Conservation (phyloP, 1,140 invertebrate genomes). For the Drosophila punjabiensis region DNA sequence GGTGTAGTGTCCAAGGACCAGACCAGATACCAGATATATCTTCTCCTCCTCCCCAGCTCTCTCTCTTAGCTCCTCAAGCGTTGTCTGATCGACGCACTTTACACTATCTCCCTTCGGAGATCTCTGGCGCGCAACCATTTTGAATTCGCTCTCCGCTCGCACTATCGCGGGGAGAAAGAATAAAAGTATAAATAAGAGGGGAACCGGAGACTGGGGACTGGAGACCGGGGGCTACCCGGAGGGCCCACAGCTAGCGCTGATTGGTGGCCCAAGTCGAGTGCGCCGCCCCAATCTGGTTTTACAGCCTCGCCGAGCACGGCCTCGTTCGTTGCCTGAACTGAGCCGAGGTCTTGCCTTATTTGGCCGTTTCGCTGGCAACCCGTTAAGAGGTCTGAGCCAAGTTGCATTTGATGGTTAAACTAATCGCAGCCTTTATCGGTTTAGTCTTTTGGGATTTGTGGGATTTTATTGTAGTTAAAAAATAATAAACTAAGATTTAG, state of each 20-base stretch:
- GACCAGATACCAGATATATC: conserved; percentile 32
- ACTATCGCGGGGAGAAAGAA: conserved; percentile 23
- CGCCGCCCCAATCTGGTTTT: conserved; percentile 81
- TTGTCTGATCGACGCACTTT: conserved; percentile 72
- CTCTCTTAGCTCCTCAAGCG: conserved; percentile 15
- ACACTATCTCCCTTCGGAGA: conserved; percentile 52
- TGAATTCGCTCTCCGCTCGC: conserved; percentile 52
- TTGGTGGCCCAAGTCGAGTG: conserved; percentile 66
- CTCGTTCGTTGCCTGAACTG: conserved; percentile 42
- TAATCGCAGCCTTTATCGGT: background rate
- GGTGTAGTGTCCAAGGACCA: conserved; percentile 38
- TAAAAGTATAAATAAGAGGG: conserved; percentile 7
- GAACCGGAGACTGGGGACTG: conserved; percentile 11
- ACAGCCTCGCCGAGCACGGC: conserved; percentile 43
- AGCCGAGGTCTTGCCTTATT: conserved; percentile 4
- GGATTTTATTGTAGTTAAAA: background rate
- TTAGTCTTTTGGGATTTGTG: background rate
- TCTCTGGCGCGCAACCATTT: conserved; percentile 59
- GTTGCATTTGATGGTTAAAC: conserved; percentile 3
- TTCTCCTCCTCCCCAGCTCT: conserved; percentile 25
- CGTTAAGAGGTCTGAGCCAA: background rate
- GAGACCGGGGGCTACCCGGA: conserved; percentile 19
- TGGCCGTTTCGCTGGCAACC: conserved; percentile 1
- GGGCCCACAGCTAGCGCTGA: conserved; percentile 59
- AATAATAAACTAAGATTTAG: too few relatives aligned